These are phyloP conservation scores for Euplagia quadripunctaria DNA, from an alignment of 2,888 invertebrate species.

Conservation along the genomic window DNA sequence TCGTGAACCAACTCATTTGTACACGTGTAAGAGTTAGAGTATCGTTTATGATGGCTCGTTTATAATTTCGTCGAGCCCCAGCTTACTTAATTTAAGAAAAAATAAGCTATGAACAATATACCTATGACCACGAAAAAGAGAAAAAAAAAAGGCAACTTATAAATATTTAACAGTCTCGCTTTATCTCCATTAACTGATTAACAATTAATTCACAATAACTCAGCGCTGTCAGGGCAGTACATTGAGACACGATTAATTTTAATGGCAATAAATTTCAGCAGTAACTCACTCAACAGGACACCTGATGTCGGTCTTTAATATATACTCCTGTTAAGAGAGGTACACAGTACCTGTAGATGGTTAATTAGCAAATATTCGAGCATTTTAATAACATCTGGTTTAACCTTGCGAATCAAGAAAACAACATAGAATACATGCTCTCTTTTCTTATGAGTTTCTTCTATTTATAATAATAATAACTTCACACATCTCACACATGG, in stretches of 20 bases:
- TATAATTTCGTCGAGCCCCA: too few relatives aligned
- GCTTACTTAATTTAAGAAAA: too few relatives aligned
- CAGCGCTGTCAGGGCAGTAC: conserved; percentile 42
- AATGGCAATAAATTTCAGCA: conserved; percentile 54
- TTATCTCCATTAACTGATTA: conserved; percentile 22
- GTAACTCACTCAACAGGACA: conserved; percentile 57
- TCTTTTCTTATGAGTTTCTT: too few relatives aligned
- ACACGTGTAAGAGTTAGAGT: too few relatives aligned
- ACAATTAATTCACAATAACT: conserved; percentile 55
- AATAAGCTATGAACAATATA: not conserved
- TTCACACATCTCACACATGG: too few relatives aligned
- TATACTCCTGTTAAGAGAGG: conserved; percentile 30
- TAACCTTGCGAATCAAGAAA: not conserved
- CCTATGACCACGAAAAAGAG: not conserved
- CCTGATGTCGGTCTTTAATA: conserved; percentile 55
- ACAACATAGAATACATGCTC: not conserved
- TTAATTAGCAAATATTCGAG: conserved; percentile 30
- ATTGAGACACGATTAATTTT: conserved; percentile 57
- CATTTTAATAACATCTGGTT: not conserved
- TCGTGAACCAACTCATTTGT: too few relatives aligned
- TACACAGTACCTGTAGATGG: conserved; percentile 31
- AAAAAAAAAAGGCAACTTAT: not conserved
- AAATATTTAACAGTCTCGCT: not conserved
- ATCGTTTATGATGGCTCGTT: too few relatives aligned
- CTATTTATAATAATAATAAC: too few relatives aligned